A percentile compares a stretch with the other conserved stretches of the same genome.
phyloP scores from a whole-genome alignment of 2,888 invertebrate genomes.

The Cepaea hortensis region DNA sequence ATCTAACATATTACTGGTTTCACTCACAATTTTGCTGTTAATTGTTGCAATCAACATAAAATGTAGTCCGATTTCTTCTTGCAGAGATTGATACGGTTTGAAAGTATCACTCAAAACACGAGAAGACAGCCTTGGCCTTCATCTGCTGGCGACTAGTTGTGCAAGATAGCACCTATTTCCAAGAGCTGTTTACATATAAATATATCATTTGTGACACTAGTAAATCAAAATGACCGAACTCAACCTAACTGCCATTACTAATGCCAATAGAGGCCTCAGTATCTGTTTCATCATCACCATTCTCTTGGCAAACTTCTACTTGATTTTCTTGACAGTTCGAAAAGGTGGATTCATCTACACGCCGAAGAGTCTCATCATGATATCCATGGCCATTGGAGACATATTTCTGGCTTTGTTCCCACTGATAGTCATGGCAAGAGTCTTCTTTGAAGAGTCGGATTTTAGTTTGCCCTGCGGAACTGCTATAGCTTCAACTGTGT shows the following conservation, averaged over 20 bases:
- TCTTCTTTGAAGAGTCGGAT: background rate
- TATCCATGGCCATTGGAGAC: conserved; percentile 17
- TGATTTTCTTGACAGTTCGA: background rate
- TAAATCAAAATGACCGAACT: background rate
- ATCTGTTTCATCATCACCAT: conserved; percentile 10
- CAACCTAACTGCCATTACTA: background rate
- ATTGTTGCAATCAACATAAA: no score
- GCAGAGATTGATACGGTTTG: no score
- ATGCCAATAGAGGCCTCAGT: background rate
- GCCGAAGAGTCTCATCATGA: background rate
- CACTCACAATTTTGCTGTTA: no score
- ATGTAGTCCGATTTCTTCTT: no score
- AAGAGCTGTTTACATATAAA: no score
- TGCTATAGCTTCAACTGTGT: background rate
- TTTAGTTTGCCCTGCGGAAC: background rate
- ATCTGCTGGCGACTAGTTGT: no score
- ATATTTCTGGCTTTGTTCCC: conserved; percentile 11
- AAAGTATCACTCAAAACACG: no score
- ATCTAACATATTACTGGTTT: no score
- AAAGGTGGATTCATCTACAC: background rate
- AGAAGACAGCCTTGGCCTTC: no score
- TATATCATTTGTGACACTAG: no score
- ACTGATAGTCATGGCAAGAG: background rate
- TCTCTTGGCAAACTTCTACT: background rate
- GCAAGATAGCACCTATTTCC: no score